Percentiles rank a stretch among this genome's conserved stretches.
phyloP scores from a whole-genome alignment of 2,113 vertebrate species.

The Nothoprocta pentlandii region DNA sequence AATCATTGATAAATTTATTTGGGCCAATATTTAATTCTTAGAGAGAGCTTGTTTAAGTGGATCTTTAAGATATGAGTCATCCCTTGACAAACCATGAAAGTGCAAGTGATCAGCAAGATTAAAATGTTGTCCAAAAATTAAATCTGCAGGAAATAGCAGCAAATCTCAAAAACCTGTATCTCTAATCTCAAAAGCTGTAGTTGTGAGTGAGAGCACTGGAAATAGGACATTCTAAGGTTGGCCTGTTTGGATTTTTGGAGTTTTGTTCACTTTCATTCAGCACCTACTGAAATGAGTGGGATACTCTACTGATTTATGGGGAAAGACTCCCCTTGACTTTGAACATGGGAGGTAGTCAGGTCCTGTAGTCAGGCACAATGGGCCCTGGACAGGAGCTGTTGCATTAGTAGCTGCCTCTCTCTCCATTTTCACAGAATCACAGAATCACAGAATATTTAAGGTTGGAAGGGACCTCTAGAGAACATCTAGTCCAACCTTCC shows the following conservation, averaged over 20 bases:
- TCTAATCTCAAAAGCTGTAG: neutral
- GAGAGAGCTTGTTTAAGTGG: neutral
- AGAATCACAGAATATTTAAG: no score
- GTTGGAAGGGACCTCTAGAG: no score
- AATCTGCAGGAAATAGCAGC: neutral
- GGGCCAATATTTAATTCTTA: neutral
- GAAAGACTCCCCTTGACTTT: neutral
- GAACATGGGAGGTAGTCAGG: fast-evolving
- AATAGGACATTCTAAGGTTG: neutral
- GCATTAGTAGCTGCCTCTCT: neutral
- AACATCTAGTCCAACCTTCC: no score
- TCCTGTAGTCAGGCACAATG: neutral
- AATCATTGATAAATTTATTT: neutral
- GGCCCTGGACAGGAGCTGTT: neutral
- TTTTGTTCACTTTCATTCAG: neutral
- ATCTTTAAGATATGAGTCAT: neutral
- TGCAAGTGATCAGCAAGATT: neutral
- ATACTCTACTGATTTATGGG: neutral
- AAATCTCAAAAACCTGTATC: neutral
- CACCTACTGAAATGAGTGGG: neutral
- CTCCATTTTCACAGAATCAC: neutral
- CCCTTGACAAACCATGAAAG: neutral
- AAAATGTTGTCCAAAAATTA: neutral
- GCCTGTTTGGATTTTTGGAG: fast-evolving
- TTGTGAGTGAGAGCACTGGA: neutral